Base-by-base conservation (phyloP, 2,113 vertebrate species). In the Odobenus rosmarus region DNA sequence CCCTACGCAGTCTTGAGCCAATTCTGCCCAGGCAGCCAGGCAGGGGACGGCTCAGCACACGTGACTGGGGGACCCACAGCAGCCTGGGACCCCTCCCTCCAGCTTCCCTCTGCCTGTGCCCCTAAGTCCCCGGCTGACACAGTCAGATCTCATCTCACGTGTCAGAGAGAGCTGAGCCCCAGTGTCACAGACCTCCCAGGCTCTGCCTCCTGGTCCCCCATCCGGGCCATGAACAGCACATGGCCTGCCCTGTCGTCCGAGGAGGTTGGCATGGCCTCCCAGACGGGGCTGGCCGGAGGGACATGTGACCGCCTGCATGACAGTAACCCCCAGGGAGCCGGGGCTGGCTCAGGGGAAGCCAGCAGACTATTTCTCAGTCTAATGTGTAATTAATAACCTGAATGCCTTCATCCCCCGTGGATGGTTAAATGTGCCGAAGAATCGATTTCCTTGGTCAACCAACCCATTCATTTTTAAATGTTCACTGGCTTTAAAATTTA, bases 41-140 rank as follows among this genome's bases (percentile, higher is more conserved):
- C 0, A 4, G 6, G 1, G 5, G 31, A 24, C 3, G 5, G 57
- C 49, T 69, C 64, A 12, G 5, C 49, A 1, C 15, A 3, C 16
- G 16, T 24, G 46, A 36, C 19, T 19, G 9, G 49, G 28, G 87
- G 55, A 23, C 4, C 39, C 51, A 23, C 1, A 10, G 82, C 82
- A 61, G 64, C 51, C 42, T 0, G 0, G 46, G 39, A 4, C 21
- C 19, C 4, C 77, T 71, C 28, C 39, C 36, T 87, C 42, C 88
- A 7, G 0, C 4, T 57, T 36, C 57, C 72, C 79, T 61, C 3
- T 15, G 15, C 67, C 61, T 39, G 39, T 16, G 16, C 28, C 77
- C 42, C 89, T 46, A 9, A 51, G 39, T 3, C 39, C 64, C 57
- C 4, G 19, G 28, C 6, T 0, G 59, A n/a, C 1, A 1, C 18